Percentiles rank a stretch among this genome's conserved stretches.
Conservation (phyloP, 2,113 vertebrate genomes). For the Edolisoma coerulescens region DNA sequence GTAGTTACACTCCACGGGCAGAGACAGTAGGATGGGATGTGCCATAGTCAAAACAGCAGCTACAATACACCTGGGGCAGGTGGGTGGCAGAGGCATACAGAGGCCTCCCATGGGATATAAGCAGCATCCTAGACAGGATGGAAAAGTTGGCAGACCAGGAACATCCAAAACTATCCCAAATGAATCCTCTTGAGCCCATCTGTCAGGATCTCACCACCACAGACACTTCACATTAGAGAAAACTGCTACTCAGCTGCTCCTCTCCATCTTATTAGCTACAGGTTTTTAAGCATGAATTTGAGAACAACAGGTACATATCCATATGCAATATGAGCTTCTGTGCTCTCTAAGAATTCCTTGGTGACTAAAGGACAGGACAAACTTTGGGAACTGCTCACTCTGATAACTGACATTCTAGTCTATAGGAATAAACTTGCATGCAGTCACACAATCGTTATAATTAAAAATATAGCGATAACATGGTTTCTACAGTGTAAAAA, state of each 20-base stretch:
- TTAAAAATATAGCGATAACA: neutral
- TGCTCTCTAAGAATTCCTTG: neutral
- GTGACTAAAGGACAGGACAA: neutral
- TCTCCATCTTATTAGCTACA: neutral
- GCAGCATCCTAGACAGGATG: neutral
- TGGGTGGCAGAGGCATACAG: neutral
- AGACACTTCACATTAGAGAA: neutral
- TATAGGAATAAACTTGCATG: neutral
- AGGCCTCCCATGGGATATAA: neutral
- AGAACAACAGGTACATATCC: neutral
- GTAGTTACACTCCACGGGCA: neutral
- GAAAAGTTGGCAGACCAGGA: neutral
- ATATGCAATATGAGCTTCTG: neutral
- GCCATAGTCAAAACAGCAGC: neutral
- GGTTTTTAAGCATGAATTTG: neutral
- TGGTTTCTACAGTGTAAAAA: neutral
- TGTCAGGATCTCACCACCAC: neutral
- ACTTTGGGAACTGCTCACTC: neutral
- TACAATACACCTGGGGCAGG: neutral
- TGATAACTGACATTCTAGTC: neutral
- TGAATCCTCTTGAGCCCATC: neutral
- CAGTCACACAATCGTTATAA: neutral
- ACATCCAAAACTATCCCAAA: neutral
- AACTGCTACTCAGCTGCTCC: neutral
- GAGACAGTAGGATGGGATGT: neutral